Evolutionary conservation across 2,113 vertebrate genomes (phyloP).

Genomic region (Podarcis cretensis): DNA sequence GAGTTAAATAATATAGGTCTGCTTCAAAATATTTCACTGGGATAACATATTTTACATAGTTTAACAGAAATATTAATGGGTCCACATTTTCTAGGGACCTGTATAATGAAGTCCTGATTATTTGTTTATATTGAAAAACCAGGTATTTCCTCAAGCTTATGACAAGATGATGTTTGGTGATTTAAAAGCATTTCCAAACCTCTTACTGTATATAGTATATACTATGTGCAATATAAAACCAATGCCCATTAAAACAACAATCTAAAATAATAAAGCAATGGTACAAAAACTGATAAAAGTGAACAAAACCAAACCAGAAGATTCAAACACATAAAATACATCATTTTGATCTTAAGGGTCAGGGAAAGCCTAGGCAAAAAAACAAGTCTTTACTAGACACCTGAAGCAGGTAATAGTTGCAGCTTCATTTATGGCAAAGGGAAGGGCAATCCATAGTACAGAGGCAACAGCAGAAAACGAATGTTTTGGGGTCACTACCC

Average conservation of each 20-base stretch:
- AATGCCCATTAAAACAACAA: too few species aligned
- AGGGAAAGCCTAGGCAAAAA: too few species aligned
- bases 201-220: neutral
- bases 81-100: neutral
- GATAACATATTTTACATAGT: neutral
- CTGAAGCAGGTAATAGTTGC: too few species aligned
- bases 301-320: too few species aligned
- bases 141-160: neutral
- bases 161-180: neutral
- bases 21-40: neutral
- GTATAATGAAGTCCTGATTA: neutral
- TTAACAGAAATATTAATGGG: neutral
- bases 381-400: too few species aligned
- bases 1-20: neutral
- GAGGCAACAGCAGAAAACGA: too few species aligned
- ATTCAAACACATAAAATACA: too few species aligned
- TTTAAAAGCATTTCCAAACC: neutral
- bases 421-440: too few species aligned
- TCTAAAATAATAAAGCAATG: neutral
- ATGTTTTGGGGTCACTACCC: too few species aligned
- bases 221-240: too few species aligned
- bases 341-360: too few species aligned
- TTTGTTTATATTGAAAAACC: neutral
- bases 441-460: too few species aligned
- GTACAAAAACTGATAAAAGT: neutral